Evolutionary conservation across 2,113 vertebrate genomes (phyloP).

Genomic region (Crotophaga sulcirostris): DNA sequence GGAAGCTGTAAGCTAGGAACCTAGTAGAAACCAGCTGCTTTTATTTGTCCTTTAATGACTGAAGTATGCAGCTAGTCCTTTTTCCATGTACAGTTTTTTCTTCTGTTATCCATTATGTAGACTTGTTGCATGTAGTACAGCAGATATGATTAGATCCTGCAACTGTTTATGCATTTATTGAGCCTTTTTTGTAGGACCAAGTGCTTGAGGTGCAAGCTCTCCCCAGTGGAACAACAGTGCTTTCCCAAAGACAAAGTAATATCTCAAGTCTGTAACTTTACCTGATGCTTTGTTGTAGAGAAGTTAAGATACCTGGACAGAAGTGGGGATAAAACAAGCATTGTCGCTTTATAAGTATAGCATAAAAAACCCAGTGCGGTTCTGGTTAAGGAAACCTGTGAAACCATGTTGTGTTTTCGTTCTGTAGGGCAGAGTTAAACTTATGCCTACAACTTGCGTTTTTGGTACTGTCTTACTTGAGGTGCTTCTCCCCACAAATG

Average conservation of each 20-base stretch:
- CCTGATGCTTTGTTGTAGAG: neutral
- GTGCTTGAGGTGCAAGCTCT: neutral
- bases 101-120: constrained; percentile 3
- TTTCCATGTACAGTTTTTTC: neutral
- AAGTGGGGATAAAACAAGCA: rapidly evolving
- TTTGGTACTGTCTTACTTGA: neutral
- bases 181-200: neutral
- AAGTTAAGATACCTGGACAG: neutral
- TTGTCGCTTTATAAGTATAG: neutral
- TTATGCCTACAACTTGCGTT: neutral
- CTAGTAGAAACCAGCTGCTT: constrained; percentile 13
- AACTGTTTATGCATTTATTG: neutral
- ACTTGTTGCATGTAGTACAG: neutral
- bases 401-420: neutral
- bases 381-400: neutral
- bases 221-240: neutral
- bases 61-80: neutral
- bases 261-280: neutral
- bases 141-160: neutral
- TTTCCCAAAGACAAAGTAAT: neutral
- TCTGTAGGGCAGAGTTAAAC: neutral
- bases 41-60: constrained; percentile 22
- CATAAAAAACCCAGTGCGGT: neutral
- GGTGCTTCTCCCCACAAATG: neutral
- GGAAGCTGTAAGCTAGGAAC: neutral